Evolutionary conservation across 1,140 invertebrate species (phyloP), one percentile per base, ranked within the genome.

Genomic region (Calliopsis andreniformis): DNA sequence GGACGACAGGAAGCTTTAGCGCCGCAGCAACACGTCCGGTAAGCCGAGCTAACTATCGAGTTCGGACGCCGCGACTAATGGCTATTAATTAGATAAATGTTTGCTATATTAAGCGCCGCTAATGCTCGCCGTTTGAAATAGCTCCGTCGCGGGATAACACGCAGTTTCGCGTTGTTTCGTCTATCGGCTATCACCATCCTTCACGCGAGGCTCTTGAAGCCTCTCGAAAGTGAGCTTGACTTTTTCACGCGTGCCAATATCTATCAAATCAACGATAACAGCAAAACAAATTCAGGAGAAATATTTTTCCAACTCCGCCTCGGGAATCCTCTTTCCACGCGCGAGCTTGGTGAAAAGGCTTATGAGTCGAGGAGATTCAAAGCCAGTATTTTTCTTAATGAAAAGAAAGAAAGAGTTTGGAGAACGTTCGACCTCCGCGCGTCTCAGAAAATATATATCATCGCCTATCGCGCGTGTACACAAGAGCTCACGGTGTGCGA

Each of bases 21-120:
- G 56, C 47, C 64, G 43, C 28, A 56, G 62, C 58, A 75, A 69
- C 63, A 49, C 20, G 35, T 39, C 47, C 39, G 45, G 39, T n/a
- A 35, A 64, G 64, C 51, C 47, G n/a, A 55, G 32, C 12, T 16
- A 28, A 53, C n/a, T 47, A 56, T 72, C 66, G 76, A 56, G 80
- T 86, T 84, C 63, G 55, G 53, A 82, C 73, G 68, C 47, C 53
- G 72, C 59, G 56, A 79, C 85, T 89, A 88, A 89, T 88, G 80
- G 87, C 85, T 87, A 87, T 88, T 88, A 89, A 89, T 89, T 89
- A 88, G 86, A 89, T 83, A 87, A 88, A 87, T 82, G 73, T 55
- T 80, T 35, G 81, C 79, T 88, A 73, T 89, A 88, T 85, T 61
- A 82, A 82, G 75, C 78, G 80, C 53, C 64, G 58, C 49, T 86